Conservation (phyloP, 2,113 vertebrate species). For the Pygoscelis adeliae region DNA sequence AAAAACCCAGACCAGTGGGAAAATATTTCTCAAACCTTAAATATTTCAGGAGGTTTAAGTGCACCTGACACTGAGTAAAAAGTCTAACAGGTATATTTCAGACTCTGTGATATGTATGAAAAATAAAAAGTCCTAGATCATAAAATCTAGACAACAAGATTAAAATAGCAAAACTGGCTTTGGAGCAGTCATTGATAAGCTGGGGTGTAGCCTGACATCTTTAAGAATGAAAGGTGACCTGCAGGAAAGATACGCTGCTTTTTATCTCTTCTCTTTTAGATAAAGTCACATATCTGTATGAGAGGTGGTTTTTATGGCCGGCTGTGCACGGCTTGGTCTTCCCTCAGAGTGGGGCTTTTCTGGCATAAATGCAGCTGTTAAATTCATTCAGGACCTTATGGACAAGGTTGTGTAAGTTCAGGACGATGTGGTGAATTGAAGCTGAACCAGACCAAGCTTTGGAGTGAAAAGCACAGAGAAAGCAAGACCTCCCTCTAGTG, state of each 20-base stretch:
- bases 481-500: slow-evolving; percentile 27
- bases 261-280: neutral
- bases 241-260: neutral
- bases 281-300: neutral
- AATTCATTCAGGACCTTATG: neutral
- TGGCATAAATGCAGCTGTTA: neutral
- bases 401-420: neutral
- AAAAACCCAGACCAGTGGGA: neutral
- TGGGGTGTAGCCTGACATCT: neutral
- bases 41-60: neutral
- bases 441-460: neutral
- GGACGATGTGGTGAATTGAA: neutral
- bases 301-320: neutral
- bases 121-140: neutral
- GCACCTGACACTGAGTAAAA: neutral
- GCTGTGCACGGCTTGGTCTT: neutral
- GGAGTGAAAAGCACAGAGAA: neutral
- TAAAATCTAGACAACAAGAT: neutral
- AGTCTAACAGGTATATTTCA: neutral
- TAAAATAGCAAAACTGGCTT: neutral
- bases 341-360: neutral
- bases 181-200: neutral
- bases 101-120: neutral
- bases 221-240: neutral
- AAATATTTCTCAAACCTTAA: neutral